Base-by-base conservation (phyloP, 1,140 invertebrate species). In the Trachymyrmex septentrionalis region DNA sequence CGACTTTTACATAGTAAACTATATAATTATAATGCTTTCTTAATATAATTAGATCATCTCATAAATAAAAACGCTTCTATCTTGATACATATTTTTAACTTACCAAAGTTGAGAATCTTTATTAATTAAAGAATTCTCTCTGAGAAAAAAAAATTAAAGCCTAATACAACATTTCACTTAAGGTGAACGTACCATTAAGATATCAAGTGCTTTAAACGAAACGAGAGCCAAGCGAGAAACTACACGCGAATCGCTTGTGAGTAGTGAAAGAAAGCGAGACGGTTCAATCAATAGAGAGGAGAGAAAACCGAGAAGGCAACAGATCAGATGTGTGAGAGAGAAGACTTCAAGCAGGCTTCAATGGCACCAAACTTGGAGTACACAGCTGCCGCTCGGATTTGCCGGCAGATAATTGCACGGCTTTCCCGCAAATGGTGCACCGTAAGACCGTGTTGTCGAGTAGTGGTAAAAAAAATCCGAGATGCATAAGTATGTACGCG, bases 381-480 rank as follows among this genome's bases (percentile, higher is more conserved):
- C 85, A 86, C 92, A 94, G 92, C 93, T 93, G 93, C 92, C 89
- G 92, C 92, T 92, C 93, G 93, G 94, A 94, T 95, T 95, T 94
- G 92, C 92, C 91, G 91, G 69, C 90, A 89, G 92, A 93, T 95
- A 95, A 95, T 94, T 94, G 93, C 93, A 82, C 91, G 92, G 91
- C 90, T 95, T 94, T 95, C 92, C 94, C 94, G 93, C 93, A 95
- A 95, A 95, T 94, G 94, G 94, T 88, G 92, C 89, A 86, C 81
- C 63, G 86, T 85, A 67, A 69, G 82, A 16, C 57, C 82, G 78
- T 88, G 75, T 88, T 90, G 82, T 86, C 88, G 34, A 27, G 24
- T 73, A 71, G 86, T 6, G 38, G 30, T 34, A 66, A 61, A 91
- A 61, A 91, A 88, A 89, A 90, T 82, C 84, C 88, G 76, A 90